phyloP scores from a whole-genome alignment of 1,140 invertebrate species.

The Diplogasteroides magnus region DNA sequence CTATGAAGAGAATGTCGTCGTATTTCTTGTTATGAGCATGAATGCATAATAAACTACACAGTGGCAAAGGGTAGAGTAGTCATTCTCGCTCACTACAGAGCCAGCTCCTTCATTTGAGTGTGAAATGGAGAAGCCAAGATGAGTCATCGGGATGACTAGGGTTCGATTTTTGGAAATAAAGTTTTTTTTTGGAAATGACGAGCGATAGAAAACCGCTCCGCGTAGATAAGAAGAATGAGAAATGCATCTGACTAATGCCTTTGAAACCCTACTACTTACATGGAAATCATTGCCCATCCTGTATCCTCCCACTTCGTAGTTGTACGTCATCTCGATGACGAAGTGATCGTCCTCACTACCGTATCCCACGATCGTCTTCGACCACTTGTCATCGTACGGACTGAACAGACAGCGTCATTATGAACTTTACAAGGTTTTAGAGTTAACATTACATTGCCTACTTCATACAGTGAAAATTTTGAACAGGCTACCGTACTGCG shows the following conservation, averaged over 20 bases:
- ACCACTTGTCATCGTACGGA: slow-evolving; percentile 93
- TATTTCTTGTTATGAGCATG: neutral
- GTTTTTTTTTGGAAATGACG: neutral
- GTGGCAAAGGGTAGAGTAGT: no score
- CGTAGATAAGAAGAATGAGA: slow-evolving; percentile 33
- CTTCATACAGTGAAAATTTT: no score
- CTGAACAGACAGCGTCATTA: slow-evolving; percentile 58
- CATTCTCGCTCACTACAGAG: no score
- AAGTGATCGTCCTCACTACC: slow-evolving; percentile 89
- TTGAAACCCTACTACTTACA: no score
- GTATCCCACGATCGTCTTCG: slow-evolving; percentile 98
- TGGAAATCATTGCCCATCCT: slow-evolving; percentile 81
- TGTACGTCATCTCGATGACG: slow-evolving; percentile 93
- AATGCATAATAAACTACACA: slow-evolving; percentile 1
- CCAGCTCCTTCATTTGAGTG: no score
- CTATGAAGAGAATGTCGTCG: neutral
- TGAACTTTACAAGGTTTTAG: slow-evolving; percentile 5
- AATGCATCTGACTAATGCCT: no score
- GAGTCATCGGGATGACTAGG: slow-evolving; percentile 21
- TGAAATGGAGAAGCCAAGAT: neutral
- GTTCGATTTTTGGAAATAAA: slow-evolving; percentile 7
- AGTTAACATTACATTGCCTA: no score
- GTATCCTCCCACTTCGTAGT: slow-evolving; percentile 84
- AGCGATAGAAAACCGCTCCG: slow-evolving; percentile 32
- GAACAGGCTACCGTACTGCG: neutral